A percentile compares a stretch with the other conserved stretches of the same genome.
Conservation (phyloP, 2,888 invertebrate genomes). For the Scelioninae gen. 1 region DNA sequence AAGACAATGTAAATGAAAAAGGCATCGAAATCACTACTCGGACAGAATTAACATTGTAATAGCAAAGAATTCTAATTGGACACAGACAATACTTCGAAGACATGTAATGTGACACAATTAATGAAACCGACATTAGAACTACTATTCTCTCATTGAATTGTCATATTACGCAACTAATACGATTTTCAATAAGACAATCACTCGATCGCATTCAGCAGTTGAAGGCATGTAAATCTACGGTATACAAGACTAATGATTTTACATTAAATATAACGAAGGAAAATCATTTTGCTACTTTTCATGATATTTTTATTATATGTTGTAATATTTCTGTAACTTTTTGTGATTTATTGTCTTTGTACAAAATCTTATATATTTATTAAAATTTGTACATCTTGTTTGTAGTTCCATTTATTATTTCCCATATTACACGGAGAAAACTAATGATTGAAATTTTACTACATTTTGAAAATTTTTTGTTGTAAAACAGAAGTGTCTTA, state of each 20-base stretch:
- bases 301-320: no score
- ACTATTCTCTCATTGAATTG: slow-evolving; percentile 49
- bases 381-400: no score
- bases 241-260: slow-evolving; percentile 13
- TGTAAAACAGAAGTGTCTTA: no score
- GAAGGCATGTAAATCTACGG: background rate
- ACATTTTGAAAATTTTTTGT: no score
- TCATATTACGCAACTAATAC: slow-evolving; percentile 62
- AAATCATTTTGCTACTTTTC: no score
- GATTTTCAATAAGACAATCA: slow-evolving; percentile 58
- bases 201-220: slow-evolving; percentile 16
- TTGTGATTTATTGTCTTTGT: no score
- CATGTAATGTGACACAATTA: slow-evolving; percentile 57
- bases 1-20: slow-evolving; percentile 35
- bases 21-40: slow-evolving; percentile 51
- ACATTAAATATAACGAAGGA: slow-evolving; percentile 9
- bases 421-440: no score
- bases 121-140: slow-evolving; percentile 45
- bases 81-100: slow-evolving; percentile 46
- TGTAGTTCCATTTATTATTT: no score
- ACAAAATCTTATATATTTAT: no score
- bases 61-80: slow-evolving; percentile 59
- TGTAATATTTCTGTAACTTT: no score
- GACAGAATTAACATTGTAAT: slow-evolving; percentile 45
- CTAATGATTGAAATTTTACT: no score